These are phyloP conservation scores for Ailuropoda melanoleuca DNA, from an alignment of 2,113 vertebrate species.

Conservation along the genomic window DNA sequence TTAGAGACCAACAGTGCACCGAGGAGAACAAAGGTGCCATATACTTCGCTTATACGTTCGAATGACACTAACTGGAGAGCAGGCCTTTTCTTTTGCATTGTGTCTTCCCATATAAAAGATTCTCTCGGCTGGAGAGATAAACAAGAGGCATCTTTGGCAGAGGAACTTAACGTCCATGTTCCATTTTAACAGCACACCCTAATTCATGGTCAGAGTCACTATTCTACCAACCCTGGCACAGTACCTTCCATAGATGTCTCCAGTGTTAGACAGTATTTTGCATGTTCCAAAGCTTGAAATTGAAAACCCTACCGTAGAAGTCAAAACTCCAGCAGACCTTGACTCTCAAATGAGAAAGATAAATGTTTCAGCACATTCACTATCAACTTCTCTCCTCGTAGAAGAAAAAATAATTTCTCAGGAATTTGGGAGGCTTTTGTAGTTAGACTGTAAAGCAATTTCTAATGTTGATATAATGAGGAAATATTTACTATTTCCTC, in stretches of 20 bases:
- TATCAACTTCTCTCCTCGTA: not conserved
- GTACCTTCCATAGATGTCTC: not conserved
- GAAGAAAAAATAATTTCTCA: not conserved
- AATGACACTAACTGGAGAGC: not conserved
- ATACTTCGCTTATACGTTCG: not conserved
- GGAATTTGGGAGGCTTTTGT: not conserved
- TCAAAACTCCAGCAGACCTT: constrained; percentile 1
- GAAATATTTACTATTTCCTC: constrained; percentile 6
- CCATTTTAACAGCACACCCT: not conserved
- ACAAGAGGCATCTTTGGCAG: not conserved
- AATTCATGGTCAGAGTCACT: not conserved
- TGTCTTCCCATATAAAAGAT: not conserved
- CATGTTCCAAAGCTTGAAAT: not conserved
- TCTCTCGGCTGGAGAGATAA: not conserved
- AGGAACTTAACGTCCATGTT: not conserved
- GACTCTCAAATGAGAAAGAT: constrained; percentile 2
- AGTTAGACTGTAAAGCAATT: not conserved
- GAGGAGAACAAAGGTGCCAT: not conserved
- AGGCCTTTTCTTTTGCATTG: not conserved
- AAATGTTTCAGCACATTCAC: not conserved
- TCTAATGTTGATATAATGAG: not conserved
- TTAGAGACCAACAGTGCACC: not conserved
- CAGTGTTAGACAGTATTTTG: not conserved
- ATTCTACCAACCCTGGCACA: not conserved
- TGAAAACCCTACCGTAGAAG: not conserved